phyloP scores from a whole-genome alignment of 2,113 vertebrate genomes.

The Indri indri region DNA sequence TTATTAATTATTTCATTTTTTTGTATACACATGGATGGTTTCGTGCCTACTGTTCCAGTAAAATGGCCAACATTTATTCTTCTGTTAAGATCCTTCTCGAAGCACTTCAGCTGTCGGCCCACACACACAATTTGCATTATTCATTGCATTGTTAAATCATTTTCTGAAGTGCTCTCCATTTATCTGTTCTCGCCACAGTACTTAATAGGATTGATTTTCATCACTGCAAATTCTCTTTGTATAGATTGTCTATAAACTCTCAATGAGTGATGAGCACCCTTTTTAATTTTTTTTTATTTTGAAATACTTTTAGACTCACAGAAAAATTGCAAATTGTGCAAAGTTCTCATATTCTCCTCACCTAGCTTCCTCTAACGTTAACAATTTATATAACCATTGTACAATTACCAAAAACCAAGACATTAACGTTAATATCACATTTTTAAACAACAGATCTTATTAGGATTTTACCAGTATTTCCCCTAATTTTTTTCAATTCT shows the following conservation, averaged over 20 bases:
- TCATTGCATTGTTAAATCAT: neutral
- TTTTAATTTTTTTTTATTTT: neutral
- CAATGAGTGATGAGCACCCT: neutral
- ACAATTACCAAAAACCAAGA: neutral
- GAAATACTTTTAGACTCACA: neutral
- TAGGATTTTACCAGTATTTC: neutral
- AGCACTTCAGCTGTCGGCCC: neutral
- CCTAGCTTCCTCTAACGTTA: neutral
- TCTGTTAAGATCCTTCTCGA: neutral
- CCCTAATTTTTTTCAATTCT: neutral
- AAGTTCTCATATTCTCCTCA: neutral
- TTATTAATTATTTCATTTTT: constrained; percentile 44
- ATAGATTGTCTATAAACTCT: neutral
- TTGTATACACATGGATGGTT: neutral
- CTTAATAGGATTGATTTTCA: constrained; percentile 37
- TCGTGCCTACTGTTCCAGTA: neutral
- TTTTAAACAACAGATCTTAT: neutral
- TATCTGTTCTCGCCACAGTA: neutral
- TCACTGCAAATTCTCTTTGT: neutral
- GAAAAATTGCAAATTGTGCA: neutral
- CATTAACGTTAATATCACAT: neutral
- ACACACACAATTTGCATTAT: neutral
- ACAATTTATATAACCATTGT: neutral
- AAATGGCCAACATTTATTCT: neutral
- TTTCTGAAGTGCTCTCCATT: neutral